Base-by-base conservation (phyloP, 2,888 invertebrate species). In the Eupithecia exiguata region DNA sequence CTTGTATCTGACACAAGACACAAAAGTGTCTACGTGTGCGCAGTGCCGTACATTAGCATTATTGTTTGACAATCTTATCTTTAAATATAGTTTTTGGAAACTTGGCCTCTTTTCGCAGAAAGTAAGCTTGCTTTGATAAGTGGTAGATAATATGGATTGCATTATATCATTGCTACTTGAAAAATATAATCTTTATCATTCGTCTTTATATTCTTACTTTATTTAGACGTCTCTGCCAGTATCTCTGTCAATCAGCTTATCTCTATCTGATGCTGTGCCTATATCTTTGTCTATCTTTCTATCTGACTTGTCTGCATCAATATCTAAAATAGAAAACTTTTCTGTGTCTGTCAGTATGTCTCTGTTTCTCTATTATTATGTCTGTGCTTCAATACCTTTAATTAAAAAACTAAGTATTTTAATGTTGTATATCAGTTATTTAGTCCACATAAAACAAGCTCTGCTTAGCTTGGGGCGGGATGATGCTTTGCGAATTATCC, bases 111-210 rank as follows among this genome's bases (percentile, higher is more conserved):
- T 12, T 65, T 38, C n/a, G 1, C 14, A 40, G 40, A 65, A 36
- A 21, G 35, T 65, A 65, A n/a, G 53, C n/a, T n/a, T 25, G n/a
- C n/a, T 65, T 36, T 40, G 40, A 65, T 40, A 65, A 25, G 38
- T 65, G 21, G 9, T 30, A 38, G n/a, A 21, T n/a, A 21, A 3
- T 7, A n/a, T n/a, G n/a, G 4, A 1, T 21, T 30, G 25, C 14
- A 61, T 61, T 14, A 18, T 40, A 40, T 40, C 14, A 12, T 58
- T 58, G 25, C 25, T 25, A 58, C 14, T 43, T 16, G 0, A 18
- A 43, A 58, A n/a, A 58, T n/a, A 58, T 58, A 12, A 25, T 25
- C 25, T 61, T 25, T 9, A 1, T 49, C 2, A n/a, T n/a, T 9
- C n/a, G 5, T n/a, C 10, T 21, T 21, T 49, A 21, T 53, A 53